Base-by-base conservation (phyloP, 1,140 invertebrate species). In the Drosophila mojavensis region DNA sequence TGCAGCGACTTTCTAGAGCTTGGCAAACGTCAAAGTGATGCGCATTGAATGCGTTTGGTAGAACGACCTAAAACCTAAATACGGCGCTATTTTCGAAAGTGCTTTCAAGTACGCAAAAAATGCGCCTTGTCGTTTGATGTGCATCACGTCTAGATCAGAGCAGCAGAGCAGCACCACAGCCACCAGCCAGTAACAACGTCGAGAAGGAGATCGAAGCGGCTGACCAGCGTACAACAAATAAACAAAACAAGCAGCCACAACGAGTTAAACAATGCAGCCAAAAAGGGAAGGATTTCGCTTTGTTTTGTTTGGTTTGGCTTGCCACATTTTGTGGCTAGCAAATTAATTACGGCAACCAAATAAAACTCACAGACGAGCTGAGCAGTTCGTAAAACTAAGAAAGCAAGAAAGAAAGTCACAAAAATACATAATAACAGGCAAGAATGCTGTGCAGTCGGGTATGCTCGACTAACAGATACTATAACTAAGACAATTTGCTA, bases 11-110 rank as follows among this genome's bases (percentile, higher is more conserved):
- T 69, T 75, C 75, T 63, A 75, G 72, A 79, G 30, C 78, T 65
- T 73, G 72, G 75, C 68, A 74, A 74, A 78, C 75, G 78, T 80
- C 78, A 80, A 79, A 69, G 74, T 79, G 78, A 80, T 80, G 61
- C 70, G 78, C 74, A 63, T 79, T 79, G 78, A 80, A 79, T 78
- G 75, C 75, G 69, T 80, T 70, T 73, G 70, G 47, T 59, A 48
- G 54, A 75, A 74, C 75, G 75, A 77, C 78, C 78, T 78, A 80
- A 80, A 80, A 80, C 78, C 78, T 80, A 80, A 80, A 80, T 80
- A 80, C 78, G 78, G 75, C 75, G 75, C 70, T 77, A 77, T 77
- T 74, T 74, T 74, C 71, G 71, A 69, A 74, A 74, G 71, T 74
- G 71, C 71, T 77, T 77, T 77, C 75, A 77, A 77, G 61, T 77